Base-by-base conservation (phyloP, 2,797 vertebrate species). In the Pelobates cultripes region DNA sequence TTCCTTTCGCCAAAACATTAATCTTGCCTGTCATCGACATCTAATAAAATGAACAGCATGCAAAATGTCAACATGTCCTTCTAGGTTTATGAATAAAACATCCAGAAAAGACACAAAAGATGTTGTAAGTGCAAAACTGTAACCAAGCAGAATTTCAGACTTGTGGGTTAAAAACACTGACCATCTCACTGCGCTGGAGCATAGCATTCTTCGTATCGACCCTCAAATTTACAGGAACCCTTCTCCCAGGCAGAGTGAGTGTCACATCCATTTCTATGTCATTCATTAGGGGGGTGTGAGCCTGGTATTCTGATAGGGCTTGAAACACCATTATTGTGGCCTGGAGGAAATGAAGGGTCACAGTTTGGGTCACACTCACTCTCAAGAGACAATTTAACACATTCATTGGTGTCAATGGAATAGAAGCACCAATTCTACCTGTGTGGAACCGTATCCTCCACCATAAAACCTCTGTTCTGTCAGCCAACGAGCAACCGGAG, bases 241-340 rank as follows among this genome's bases (percentile, higher is more conserved):
- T 44, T 0, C 93, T 92, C 9, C 92, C 94, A 0, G 94, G 92
- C 72, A 97, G 85, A 2, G 85, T 43, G 17, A 98, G 78, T 5
- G 93, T 89, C 63, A 98, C 91, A 0, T 95, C 87, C 61, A 98
- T 85, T 78, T 93, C 79, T 60, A 93, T 8, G 0, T 95, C 87
- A 0, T 91, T 69, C 67, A 92, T 84, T 1, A 77, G 45, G 0
- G 90, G 88, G 0, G 85, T 43, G 0, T 7, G 79, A 0, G 64
- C 15, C 89, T 94, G 93, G 86, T 95, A 97, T 70, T 93, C 89
- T n/a, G 96, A 89, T 81, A 97, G 75, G 0, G 95, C 95, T 87
- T 97, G 96, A 90, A 96, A 96, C n/a, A 95, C 95, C 82, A 94
- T 85, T 63, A 96, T 93, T 43, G 96, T 97, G 13, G 96, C 92